Conservation (phyloP, 92 coral and sea anemone species). For the Palythoa grandiflora region DNA sequence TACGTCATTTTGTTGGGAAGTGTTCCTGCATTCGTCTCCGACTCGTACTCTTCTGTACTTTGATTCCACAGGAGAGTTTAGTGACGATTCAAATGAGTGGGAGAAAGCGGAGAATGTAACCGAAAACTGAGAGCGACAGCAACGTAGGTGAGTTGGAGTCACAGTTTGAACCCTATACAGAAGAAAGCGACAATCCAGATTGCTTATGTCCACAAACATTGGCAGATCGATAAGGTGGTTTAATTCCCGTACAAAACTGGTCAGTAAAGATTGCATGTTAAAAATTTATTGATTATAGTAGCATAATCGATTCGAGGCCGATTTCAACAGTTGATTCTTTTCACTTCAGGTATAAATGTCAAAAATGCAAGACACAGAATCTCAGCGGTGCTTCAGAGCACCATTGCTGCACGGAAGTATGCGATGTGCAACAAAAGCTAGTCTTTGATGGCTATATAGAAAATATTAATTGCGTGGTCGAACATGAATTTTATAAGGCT, state of each 20-base stretch:
- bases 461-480: constrained; percentile 2
- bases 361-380: constrained; percentile 30
- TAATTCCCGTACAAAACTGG: constrained; percentile 11
- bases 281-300: constrained; percentile 1
- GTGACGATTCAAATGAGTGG: too few relatives aligned
- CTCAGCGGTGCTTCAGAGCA: constrained; percentile 30
- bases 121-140: too few relatives aligned
- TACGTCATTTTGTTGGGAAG: too few relatives aligned
- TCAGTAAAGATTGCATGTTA: constrained; percentile 1
- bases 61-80: too few relatives aligned
- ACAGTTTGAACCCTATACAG: too few relatives aligned
- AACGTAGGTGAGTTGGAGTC: too few relatives aligned
- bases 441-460: constrained; percentile 29
- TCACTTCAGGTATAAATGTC: constrained; percentile 26
- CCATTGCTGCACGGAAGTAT: constrained; percentile 20
- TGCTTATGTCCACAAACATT: neutral
- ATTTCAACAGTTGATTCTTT: neutral
- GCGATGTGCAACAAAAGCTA: constrained; percentile 18
- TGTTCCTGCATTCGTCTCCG: too few relatives aligned
- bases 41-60: too few relatives aligned
- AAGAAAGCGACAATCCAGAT: constrained; percentile 5
- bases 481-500: constrained; percentile 19
- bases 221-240: constrained; percentile 20
- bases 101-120: too few relatives aligned
- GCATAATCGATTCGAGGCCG: neutral